Evolutionary conservation across 1,140 invertebrate species (phyloP), one percentile per base, ranked within the genome.

Genomic region (Cydia fagiglandana): DNA sequence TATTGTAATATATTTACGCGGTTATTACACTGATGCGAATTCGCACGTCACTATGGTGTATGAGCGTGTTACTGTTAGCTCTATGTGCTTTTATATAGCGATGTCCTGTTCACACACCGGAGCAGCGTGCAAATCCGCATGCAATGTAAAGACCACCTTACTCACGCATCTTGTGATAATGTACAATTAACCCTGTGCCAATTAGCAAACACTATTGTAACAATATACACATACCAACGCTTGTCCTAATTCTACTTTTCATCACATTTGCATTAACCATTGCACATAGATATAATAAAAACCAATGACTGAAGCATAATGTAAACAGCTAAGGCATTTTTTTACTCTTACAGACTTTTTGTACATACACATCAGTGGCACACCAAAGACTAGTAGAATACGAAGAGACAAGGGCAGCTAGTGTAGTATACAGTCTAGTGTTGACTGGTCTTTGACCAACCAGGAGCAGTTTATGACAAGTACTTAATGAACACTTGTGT

Each of bases 331-430:
- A 56, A 56, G n/a, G 47, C 47, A 50, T 15, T 50, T 50, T 47
- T 50, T 15, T 56, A 56, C n/a, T 56, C n/a, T 17, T 56, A 56
- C 53, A 56, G n/a, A 68, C 30, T 5, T 68, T 38, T 38, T 68
- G 30, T 68, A 68, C 28, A 68, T n/a, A n/a, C n/a, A n/a, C n/a
- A n/a, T n/a, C 64, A 68, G n/a, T 68, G 64, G 64, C 64, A 68
- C 64, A 68, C 64, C 64, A 68, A 68, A 68, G 64, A 68, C 64
- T 68, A 68, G 64, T 34, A 68, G 28, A 34, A 38, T n/a, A 68
- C 34, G 13, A 56, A 34, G 30, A 68, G 30, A 68, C 30, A 68
- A 64, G 64, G 15, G 12, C 28, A 68, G 15, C 47, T 68, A 68
- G 30, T 66, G 4, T 28, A 34, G 1, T 34, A 34, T 30, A n/a